Percentiles rank a stretch among this genome's conserved stretches.
Conservation (phyloP, 1,140 invertebrate genomes). For the Pseudomyrmex sp. region DNA sequence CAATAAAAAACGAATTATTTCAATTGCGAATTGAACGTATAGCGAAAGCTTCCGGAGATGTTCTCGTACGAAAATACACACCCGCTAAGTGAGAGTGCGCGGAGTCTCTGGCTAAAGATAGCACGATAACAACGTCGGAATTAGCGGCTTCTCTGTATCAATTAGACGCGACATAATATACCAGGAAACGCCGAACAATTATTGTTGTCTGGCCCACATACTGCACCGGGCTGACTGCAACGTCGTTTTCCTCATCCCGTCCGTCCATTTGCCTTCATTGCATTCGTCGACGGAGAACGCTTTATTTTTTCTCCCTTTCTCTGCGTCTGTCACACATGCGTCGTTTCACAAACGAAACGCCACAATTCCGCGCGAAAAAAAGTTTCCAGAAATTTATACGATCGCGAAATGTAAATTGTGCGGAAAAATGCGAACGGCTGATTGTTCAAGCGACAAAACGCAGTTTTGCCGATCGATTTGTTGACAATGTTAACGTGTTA, state of each 20-base stretch:
- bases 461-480: not conserved
- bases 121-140: constrained; percentile 56
- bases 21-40: not conserved
- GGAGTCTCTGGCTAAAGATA: constrained; percentile 65
- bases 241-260: constrained; percentile 58
- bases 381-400: constrained; percentile 49
- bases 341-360: constrained; percentile 34
- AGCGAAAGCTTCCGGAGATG: not conserved
- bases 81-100: constrained; percentile 3
- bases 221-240: constrained; percentile 52
- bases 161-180: constrained; percentile 76
- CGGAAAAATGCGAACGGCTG: constrained; percentile 16
- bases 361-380: constrained; percentile 16
- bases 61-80: constrained; percentile 26
- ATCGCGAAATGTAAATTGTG: constrained; percentile 45
- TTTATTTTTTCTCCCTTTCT: constrained; percentile 50
- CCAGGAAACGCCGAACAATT: constrained; percentile 80
- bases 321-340: constrained; percentile 21
- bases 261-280: constrained; percentile 73
- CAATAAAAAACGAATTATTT: not conserved
- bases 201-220: constrained; percentile 80
- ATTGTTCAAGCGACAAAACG: not conserved
- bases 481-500: not conserved
- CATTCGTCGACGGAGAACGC: constrained; percentile 63
- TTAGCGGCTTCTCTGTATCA: constrained; percentile 76